phyloP scores from a whole-genome alignment of 2,113 vertebrate species.

The mouse (Mus musculus) region GRCm39 chr14:78945001-78945500 shows the following conservation, averaged over 20 bases:
- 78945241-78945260: background rate
- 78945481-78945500: background rate
- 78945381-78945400: background rate
- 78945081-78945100: background rate
- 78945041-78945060: background rate
- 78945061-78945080: background rate
- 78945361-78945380: background rate
- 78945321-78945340: background rate
- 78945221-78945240: background rate
- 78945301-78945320: background rate
- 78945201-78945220: background rate
- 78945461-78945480: background rate
- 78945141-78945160: background rate
- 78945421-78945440: background rate
- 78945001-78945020: background rate
- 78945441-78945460: background rate
- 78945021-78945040: background rate
- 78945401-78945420: background rate
- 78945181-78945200: background rate
- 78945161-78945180: background rate
- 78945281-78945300: background rate
- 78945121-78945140: background rate
- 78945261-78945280: background rate
- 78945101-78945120: background rate
- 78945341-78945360: background rate